A percentile compares a stretch with the other conserved stretches of the same genome.
These are phyloP conservation scores for Eretmocerus hayati DNA, from an alignment of 2,888 invertebrate genomes.

Conservation along the genomic window DNA sequence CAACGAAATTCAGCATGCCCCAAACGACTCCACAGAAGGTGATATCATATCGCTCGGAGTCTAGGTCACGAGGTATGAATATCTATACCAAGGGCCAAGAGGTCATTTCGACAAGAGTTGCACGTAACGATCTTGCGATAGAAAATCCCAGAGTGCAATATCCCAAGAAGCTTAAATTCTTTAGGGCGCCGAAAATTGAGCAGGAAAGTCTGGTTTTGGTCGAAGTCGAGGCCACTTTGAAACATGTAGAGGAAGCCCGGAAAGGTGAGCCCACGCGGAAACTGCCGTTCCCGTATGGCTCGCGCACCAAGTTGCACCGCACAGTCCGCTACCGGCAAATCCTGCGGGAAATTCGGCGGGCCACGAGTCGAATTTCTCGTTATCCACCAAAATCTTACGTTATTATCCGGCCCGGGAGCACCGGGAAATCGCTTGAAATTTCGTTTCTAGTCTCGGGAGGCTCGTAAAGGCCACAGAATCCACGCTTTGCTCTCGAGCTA, in stretches of 20 bases:
- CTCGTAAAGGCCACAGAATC: constrained; percentile 13
- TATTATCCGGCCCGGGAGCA: constrained; percentile 1
- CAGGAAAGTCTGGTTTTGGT: background rate
- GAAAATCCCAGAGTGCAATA: background rate
- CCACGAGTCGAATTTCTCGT: constrained; percentile 24
- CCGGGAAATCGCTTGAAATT: constrained; percentile 11
- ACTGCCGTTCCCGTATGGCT: background rate
- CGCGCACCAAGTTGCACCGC: too few relatives aligned
- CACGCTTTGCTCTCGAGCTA: background rate
- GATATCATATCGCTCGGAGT: too few relatives aligned
- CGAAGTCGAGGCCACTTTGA: background rate
- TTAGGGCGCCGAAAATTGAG: background rate
- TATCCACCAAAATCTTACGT: constrained; percentile 24
- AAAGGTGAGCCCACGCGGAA: too few relatives aligned
- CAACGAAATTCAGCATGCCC: too few relatives aligned
- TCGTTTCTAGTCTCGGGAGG: constrained; percentile 4
- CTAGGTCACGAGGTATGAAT: too few relatives aligned
- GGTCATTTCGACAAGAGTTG: background rate
- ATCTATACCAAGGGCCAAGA: too few relatives aligned
- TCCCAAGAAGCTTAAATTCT: constrained; percentile 4
- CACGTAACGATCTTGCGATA: too few relatives aligned
- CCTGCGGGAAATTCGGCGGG: constrained; percentile 31
- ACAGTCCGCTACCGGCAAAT: constrained; percentile 21
- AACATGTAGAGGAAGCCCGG: too few relatives aligned
- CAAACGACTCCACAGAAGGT: too few relatives aligned